These are phyloP conservation scores for Pseudomyrmex concolor DNA, from an alignment of 1,140 invertebrate genomes.

Conservation along the genomic window DNA sequence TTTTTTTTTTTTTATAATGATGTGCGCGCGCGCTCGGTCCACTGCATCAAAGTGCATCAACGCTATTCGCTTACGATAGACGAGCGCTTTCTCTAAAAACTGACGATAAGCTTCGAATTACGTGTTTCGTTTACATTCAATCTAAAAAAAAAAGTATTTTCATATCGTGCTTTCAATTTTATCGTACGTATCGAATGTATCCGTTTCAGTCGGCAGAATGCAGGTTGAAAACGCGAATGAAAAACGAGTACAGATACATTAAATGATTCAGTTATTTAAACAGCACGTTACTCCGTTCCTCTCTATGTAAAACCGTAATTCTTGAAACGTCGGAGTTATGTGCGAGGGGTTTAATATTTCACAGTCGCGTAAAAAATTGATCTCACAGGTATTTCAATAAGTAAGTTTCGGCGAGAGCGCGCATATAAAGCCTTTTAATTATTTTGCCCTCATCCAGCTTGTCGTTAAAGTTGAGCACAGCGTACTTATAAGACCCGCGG, in stretches of 20 bases:
- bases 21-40: constrained; percentile 17
- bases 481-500: constrained; percentile 11
- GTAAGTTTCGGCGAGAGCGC: constrained; percentile 7
- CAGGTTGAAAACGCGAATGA: no score
- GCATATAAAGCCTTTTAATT: constrained; percentile 46
- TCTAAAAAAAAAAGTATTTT: background rate
- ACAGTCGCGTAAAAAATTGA: background rate
- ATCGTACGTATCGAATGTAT: no score
- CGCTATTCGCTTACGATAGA: constrained; percentile 24
- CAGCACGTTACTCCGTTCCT: no score
- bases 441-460: constrained; percentile 30
- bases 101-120: constrained; percentile 15
- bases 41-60: constrained; percentile 28
- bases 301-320: background rate
- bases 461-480: constrained; percentile 30
- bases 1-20: constrained; percentile 24
- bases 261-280: no score
- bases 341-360: background rate
- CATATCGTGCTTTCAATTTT: background rate
- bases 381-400: constrained; percentile 30
- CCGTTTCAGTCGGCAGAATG: no score
- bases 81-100: background rate
- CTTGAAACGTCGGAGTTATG: background rate
- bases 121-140: background rate
- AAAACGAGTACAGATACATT: no score